These are phyloP conservation scores for Gari tellinella DNA, from an alignment of 2,888 invertebrate genomes.

Conservation along the genomic window DNA sequence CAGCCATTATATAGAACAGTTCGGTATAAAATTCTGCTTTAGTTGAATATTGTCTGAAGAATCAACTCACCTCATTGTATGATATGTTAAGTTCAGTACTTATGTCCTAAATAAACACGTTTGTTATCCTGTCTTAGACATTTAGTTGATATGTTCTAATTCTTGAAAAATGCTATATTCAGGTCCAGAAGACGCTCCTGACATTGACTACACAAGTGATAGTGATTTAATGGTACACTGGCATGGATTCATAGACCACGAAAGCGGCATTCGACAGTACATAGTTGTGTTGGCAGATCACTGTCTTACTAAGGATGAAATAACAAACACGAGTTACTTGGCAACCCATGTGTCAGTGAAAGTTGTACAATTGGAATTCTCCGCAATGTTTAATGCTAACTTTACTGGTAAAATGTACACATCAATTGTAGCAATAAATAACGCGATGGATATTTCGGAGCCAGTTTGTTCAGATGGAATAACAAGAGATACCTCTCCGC, in stretches of 20 bases:
- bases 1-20: too few relatives aligned
- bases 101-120: too few relatives aligned
- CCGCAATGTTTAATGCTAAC: conserved; percentile 4
- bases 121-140: too few relatives aligned
- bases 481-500: conserved; percentile 30
- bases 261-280: conserved; percentile 67
- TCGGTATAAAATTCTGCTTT: too few relatives aligned
- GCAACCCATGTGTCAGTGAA: conserved; percentile 1
- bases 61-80: too few relatives aligned
- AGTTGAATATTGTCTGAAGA: too few relatives aligned
- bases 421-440: conserved; percentile 72
- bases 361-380: conserved; percentile 1
- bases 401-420: conserved; percentile 56
- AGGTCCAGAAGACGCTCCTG: conserved; percentile 39
- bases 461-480: conserved; percentile 73
- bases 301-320: conserved; percentile 24
- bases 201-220: conserved; percentile 66
- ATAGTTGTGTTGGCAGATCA: conserved; percentile 45
- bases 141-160: too few relatives aligned
- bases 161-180: too few relatives aligned
- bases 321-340: conserved; percentile 3
- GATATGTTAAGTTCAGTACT: too few relatives aligned
- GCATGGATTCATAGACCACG: conserved; percentile 71
- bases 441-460: conserved; percentile 67
- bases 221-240: conserved; percentile 47